Evolutionary conservation across 2,113 vertebrate species (phyloP).

Genomic region (Salminus brasiliensis): DNA sequence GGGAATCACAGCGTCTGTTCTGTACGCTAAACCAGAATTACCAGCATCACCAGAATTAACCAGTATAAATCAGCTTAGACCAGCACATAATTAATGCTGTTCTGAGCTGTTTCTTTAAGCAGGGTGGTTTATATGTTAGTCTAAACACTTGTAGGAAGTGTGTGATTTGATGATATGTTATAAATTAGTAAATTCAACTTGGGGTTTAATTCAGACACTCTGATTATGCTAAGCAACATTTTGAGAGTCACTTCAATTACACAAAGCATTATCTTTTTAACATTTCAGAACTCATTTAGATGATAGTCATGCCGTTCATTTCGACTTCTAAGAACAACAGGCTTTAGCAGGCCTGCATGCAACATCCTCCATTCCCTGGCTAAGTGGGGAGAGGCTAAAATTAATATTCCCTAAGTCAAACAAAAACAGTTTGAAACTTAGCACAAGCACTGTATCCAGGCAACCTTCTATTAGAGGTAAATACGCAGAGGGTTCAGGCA

Average conservation of each 20-base stretch:
- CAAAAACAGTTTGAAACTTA: constrained; percentile 58
- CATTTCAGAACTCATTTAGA: constrained; percentile 14
- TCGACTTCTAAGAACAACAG: constrained; percentile 28
- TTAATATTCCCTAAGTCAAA: constrained; percentile 54
- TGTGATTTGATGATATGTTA: no score
- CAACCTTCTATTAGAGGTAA: constrained; percentile 58
- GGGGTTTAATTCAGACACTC: background rate
- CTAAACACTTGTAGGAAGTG: no score
- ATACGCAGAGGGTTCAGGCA: constrained; percentile 40
- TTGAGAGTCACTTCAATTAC: background rate
- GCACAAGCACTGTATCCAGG: constrained; percentile 59
- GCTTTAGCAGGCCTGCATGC: constrained; percentile 30
- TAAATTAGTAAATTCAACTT: background rate
- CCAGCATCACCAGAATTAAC: no score
- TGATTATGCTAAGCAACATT: background rate
- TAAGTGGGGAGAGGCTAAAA: constrained; percentile 37
- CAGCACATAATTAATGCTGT: no score
- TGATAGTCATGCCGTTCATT: constrained; percentile 1
- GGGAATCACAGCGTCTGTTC: no score
- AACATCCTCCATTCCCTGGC: constrained; percentile 42
- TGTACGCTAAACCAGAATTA: no score
- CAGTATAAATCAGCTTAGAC: no score
- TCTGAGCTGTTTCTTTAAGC: no score
- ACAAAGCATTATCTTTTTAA: background rate
- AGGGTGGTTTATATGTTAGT: no score